Percentiles rank a stretch among this genome's conserved stretches.
Evolutionary conservation across 2,797 vertebrate genomes (phyloP).

Genomic region (Lithobates sylvaticus): DNA sequence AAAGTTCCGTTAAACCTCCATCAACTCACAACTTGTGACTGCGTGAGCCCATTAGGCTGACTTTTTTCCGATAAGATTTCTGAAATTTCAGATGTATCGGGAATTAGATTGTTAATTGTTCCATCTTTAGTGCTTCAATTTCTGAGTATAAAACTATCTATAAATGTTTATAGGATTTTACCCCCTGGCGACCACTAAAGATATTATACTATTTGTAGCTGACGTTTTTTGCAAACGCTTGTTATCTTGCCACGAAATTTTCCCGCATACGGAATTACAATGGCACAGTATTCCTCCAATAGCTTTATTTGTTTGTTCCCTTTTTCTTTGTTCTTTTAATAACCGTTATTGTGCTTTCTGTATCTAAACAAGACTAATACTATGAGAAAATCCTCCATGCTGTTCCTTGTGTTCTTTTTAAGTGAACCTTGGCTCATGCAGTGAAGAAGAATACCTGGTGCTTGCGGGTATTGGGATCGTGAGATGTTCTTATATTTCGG

Average conservation of each 20-base stretch:
- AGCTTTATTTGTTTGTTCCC: not conserved
- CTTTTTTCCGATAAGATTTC: conserved; percentile 25
- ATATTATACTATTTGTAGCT: conserved; percentile 9
- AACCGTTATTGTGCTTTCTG: not conserved
- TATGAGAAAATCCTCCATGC: not conserved
- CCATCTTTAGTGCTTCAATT: conserved; percentile 45
- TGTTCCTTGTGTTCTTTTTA: not conserved
- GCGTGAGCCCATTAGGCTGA: not conserved
- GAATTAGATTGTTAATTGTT: conserved; percentile 51
- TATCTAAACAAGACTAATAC: not conserved
- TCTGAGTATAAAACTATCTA: conserved; percentile 28
- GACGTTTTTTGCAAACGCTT: not conserved
- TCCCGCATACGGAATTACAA: not conserved
- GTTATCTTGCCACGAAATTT: not conserved
- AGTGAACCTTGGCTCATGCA: too few relatives aligned
- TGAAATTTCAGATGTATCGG: not conserved
- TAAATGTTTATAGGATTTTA: conserved; percentile 48
- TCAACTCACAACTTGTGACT: not conserved
- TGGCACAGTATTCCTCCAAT: not conserved
- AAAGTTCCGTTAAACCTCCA: not conserved
- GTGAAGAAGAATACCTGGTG: too few relatives aligned
- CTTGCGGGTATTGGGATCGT: not conserved
- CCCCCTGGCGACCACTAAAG: conserved; percentile 33
- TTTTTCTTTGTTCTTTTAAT: not conserved
- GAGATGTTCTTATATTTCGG: too few relatives aligned